Percentiles rank a stretch among this genome's conserved stretches.
Conservation (phyloP, 2,888 invertebrate genomes). For the Notocelia uddmanniana region DNA sequence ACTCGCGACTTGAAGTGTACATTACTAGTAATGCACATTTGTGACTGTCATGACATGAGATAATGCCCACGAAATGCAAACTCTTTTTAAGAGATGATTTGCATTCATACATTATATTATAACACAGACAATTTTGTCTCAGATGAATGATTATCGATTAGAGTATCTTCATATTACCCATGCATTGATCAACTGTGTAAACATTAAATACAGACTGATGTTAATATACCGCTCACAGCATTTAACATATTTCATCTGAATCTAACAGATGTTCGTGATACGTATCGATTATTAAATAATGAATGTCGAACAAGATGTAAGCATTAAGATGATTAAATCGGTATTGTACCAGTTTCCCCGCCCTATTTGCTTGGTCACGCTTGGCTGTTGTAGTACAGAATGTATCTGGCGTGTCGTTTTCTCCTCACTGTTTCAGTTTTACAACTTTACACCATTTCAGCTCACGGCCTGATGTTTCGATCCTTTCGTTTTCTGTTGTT, state of each 20-base stretch:
- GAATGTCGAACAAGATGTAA: slow-evolving; percentile 53
- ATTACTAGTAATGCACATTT: too few species aligned
- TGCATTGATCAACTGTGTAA: background rate
- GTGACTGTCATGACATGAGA: too few species aligned
- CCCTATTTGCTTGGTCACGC: slow-evolving; percentile 76
- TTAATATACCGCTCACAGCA: slow-evolving; percentile 17
- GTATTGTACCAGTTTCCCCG: slow-evolving; percentile 65
- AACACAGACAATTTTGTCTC: background rate
- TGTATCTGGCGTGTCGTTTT: slow-evolving; percentile 38
- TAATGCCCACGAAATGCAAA: too few species aligned
- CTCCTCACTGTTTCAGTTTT: slow-evolving; percentile 16
- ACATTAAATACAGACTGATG: background rate
- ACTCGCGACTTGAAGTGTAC: too few species aligned
- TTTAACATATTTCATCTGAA: background rate
- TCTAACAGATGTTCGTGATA: slow-evolving; percentile 19
- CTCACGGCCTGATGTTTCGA: slow-evolving; percentile 48
- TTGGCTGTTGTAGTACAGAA: slow-evolving; percentile 58
- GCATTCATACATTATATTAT: background rate
- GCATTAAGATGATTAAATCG: slow-evolving; percentile 65
- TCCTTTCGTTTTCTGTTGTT: slow-evolving; percentile 49
- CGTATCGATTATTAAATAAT: slow-evolving; percentile 13
- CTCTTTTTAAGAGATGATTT: background rate
- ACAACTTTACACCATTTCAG: slow-evolving; percentile 30
- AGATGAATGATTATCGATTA: background rate
- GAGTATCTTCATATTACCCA: background rate